Evolutionary conservation across 2,888 invertebrate genomes (phyloP).

Genomic region (Xylota segnis): DNA sequence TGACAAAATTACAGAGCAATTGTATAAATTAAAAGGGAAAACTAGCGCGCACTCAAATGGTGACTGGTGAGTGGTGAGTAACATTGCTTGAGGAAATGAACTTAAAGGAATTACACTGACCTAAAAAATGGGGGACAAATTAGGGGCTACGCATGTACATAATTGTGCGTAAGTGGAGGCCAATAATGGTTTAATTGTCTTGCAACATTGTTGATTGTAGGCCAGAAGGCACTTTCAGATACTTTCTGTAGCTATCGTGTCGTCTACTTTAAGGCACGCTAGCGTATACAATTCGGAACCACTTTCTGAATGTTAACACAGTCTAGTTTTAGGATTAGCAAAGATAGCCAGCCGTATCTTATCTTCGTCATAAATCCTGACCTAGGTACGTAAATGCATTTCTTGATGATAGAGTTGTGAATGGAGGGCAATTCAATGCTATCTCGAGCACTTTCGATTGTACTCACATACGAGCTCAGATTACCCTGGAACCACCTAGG

Average conservation of each 20-base stretch:
- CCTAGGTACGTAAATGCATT: not conserved
- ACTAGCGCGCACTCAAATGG: not conserved
- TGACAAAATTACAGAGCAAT: slow-evolving; percentile 54
- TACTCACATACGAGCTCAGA: too few relatives aligned
- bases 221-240: too few relatives aligned
- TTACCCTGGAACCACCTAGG: too few relatives aligned
- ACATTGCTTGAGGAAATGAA: slow-evolving; percentile 24
- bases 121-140: slow-evolving; percentile 4
- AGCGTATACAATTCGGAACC: too few relatives aligned
- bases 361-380: not conserved
- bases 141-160: too few relatives aligned
- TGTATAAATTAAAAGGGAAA: slow-evolving; percentile 65
- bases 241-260: too few relatives aligned
- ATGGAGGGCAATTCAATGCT: not conserved
- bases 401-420: too few relatives aligned
- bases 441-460: not conserved
- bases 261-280: too few relatives aligned
- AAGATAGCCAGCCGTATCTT: not conserved
- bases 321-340: not conserved
- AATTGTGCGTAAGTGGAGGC: too few relatives aligned
- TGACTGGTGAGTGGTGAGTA: not conserved
- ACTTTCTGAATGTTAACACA: not conserved
- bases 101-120: slow-evolving; percentile 37
- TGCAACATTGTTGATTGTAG: too few relatives aligned
- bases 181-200: too few relatives aligned